Evolutionary conservation across 2,797 vertebrate genomes (phyloP), one percentile per base, ranked within the genome.

Genomic region (Semaprochilodus insignis): DNA sequence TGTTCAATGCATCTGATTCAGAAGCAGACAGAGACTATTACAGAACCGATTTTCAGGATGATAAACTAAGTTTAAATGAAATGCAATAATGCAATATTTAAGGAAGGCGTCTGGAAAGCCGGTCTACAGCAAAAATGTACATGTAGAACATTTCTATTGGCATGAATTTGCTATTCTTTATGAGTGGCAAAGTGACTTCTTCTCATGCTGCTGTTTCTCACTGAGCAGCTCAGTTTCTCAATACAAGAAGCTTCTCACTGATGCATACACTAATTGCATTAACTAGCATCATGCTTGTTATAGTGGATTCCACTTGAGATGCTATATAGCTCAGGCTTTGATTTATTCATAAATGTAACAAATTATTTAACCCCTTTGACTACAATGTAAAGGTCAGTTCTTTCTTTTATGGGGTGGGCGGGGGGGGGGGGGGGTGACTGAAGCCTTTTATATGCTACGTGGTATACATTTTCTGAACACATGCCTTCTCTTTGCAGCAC

Each of bases 1-100:
- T 16, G 31, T 63, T 63, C 63, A 65, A 21, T 36, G 14, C 63
- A 17, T 34, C 63, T 17, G 14, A 66, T 60, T 31, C 62, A 16
- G 62, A 65, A 5, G 19, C 27, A 65, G 6, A 14, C 60, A 25
- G 27, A 7, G 14, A 65, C 2, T 31, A 34, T 0, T 17, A 16
- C 62, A 31, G 14, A 65, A 10, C 15, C 31, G 25, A 65, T 31
- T 2, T 65, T 27, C 25, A 16, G 62, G 15, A 27, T 6, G 15
- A 65, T n/a, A 65, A 65, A 34, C 25, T 65, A 14, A 65, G 27
- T 27, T 65, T 27, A 65, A 65, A 65, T 16, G 62, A 63, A 63
- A 40, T 31, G 19, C n/a, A 44, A 44, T 69, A 4, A 21, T 36
- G 11, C n/a, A 69, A 69, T 69, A 69, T 36, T 36, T 4, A 69